Percentiles rank a stretch among this genome's conserved stretches.
phyloP scores from a whole-genome alignment of 1,140 invertebrate species.

The Macrobrachium nipponense region DNA sequence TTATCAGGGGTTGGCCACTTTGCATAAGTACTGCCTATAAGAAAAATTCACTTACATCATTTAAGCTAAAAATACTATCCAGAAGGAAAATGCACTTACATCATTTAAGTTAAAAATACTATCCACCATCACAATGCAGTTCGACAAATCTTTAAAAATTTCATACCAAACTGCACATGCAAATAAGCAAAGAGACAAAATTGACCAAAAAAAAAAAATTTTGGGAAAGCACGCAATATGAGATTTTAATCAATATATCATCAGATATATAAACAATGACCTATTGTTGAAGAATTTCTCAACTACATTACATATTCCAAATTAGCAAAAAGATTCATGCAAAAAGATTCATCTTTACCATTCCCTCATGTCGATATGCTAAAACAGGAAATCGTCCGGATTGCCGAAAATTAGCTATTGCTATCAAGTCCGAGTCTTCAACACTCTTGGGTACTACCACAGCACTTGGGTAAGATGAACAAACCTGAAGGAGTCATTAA shows the following conservation, averaged over 20 bases:
- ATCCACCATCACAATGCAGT: constrained; percentile 65
- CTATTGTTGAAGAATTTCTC: too few species aligned
- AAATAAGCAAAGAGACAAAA: neutral
- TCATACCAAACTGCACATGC: neutral
- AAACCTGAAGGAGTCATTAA: constrained; percentile 74
- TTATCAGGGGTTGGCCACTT: constrained; percentile 92
- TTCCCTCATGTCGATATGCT: constrained; percentile 90
- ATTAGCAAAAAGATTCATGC: constrained; percentile 22
- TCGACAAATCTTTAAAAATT: neutral
- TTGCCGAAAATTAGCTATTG: constrained; percentile 87
- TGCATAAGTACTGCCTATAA: constrained; percentile 88
- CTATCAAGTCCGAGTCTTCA: constrained; percentile 88
- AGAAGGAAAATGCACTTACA: too few species aligned
- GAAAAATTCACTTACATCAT: constrained; percentile 55
- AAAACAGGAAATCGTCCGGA: constrained; percentile 94
- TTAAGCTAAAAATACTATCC: too few species aligned
- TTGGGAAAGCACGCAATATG: too few species aligned
- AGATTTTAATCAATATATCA: too few species aligned
- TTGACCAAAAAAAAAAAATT: constrained; percentile 41
- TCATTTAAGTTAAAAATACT: neutral
- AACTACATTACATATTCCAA: constrained; percentile 31
- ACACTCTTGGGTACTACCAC: constrained; percentile 92
- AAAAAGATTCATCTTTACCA: constrained; percentile 76
- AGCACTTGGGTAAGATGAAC: constrained; percentile 85
- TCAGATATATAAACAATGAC: too few species aligned